Base-by-base conservation (phyloP, 2,888 invertebrate genomes). In the Didymodactylos carnosus region DNA sequence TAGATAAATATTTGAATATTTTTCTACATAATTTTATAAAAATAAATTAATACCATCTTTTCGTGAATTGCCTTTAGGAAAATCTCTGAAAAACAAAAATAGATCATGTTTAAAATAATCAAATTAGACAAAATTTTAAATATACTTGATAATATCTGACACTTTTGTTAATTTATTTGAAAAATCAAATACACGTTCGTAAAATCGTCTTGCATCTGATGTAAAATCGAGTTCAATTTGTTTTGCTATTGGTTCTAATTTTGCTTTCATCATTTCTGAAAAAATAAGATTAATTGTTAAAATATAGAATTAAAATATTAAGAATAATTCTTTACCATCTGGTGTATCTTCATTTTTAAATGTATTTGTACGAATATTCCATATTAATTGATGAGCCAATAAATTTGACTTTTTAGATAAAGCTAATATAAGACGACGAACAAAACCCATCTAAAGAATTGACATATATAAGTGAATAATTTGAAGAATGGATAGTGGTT, bases 311-410 rank as follows among this genome's bases (percentile, higher is more conserved):
- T n/a, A n/a, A n/a, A n/a, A n/a, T n/a, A n/a, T n/a, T n/a, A n/a
- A n/a, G n/a, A n/a, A n/a, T n/a, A n/a, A n/a, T n/a, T n/a, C n/a
- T 69, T 75, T 62, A 35, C 16, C 10, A 70, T 75, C 75, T 39
- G 69, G 41, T 27, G 49, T 71, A 40, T 72, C 75, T 51, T 75
- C 72, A 35, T 72, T 72, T 51, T 75, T 69, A 23, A 35, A 99
- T 90, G 94, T 91, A 82, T 97, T 98, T 0, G 95, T 95, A 80
- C 93, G 91, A 94, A 99, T 98, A 82, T 98, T 99, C 98, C 98
- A 99, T 78, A 99, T 91, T 39, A 99, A 85, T 83, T 99, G 98
- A 83, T 99, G 98, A 0, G 94, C 94, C 0, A 98, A 90, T 39
- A 98, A 89, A 85, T 97, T 98, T 0, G 97, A 97, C 77, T 91